Conservation (phyloP, 1,140 invertebrate genomes). For the Sitophilus oryzae region DNA sequence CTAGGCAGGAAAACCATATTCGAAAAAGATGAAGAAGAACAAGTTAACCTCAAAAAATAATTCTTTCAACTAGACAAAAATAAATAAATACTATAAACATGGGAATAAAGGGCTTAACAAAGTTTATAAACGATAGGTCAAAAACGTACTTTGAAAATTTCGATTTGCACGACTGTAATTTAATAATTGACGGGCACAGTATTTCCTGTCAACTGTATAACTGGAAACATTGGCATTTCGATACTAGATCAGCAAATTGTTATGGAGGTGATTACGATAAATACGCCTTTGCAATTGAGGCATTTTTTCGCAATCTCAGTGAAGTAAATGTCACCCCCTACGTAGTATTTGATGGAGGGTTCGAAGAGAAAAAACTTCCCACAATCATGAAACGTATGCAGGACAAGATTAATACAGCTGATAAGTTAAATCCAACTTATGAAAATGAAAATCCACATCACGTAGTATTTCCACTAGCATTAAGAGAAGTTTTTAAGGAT, state of each 20-base stretch:
- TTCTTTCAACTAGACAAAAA: background rate
- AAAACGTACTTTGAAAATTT: conserved; percentile 57
- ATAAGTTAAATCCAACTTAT: conserved; percentile 44
- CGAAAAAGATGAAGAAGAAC: no score
- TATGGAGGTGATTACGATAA: conserved; percentile 87
- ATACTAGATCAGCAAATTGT: conserved; percentile 46
- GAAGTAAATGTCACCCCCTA: conserved; percentile 68
- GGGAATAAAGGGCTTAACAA: conserved; percentile 77
- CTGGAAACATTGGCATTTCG: conserved; percentile 49
- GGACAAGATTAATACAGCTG: conserved; percentile 55
- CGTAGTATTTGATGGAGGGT: conserved; percentile 79
- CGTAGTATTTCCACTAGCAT: conserved; percentile 60
- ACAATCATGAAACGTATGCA: conserved; percentile 60
- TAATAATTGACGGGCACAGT: conserved; percentile 81
- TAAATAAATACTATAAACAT: conserved; percentile 46
- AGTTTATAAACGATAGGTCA: conserved; percentile 66
- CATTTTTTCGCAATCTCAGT: conserved; percentile 66
- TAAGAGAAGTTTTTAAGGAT: conserved; percentile 66
- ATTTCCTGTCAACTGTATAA: conserved; percentile 68
- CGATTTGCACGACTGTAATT: conserved; percentile 59
- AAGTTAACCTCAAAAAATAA: no score
- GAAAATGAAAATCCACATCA: conserved; percentile 43
- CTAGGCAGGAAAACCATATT: no score
- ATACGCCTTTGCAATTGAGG: conserved; percentile 54
- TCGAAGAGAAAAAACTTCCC: conserved; percentile 66